A percentile compares a stretch with the other conserved stretches of the same genome.
phyloP scores from a whole-genome alignment of 2,113 vertebrate species.

The Salvelinus namaycush region DNA sequence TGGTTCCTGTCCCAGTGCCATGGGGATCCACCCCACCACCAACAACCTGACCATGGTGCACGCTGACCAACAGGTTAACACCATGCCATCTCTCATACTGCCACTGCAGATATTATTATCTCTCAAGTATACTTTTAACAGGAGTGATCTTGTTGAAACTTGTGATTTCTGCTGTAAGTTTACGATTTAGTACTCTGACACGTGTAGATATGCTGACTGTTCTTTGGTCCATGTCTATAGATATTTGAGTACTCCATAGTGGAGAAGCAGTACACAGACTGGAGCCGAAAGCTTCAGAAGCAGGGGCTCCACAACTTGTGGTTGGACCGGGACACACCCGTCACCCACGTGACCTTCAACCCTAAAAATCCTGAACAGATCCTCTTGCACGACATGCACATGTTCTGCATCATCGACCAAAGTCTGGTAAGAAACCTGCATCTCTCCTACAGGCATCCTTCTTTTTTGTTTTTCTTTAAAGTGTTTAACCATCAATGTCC shows the following conservation, averaged over 20 bases:
- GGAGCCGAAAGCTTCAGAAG: slow-evolving; percentile 85
- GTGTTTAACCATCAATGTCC: too few relatives aligned
- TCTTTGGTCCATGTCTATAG: slow-evolving; percentile 57
- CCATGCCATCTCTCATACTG: not conserved
- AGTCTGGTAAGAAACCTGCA: slow-evolving; percentile 78
- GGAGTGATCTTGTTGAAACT: too few relatives aligned
- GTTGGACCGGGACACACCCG: slow-evolving; percentile 84
- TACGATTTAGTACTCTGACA: not conserved
- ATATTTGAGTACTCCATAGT: slow-evolving; percentile 87
- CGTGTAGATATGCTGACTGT: not conserved
- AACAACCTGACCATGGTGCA: slow-evolving; percentile 83
- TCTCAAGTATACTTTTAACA: not conserved
- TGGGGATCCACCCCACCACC: slow-evolving; percentile 83
- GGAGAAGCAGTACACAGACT: slow-evolving; percentile 83
- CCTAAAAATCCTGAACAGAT: slow-evolving; percentile 79
- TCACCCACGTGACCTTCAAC: slow-evolving; percentile 86
- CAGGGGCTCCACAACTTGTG: slow-evolving; percentile 83
- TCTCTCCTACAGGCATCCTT: not conserved
- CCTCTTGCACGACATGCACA: slow-evolving; percentile 86
- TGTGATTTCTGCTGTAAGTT: not conserved
- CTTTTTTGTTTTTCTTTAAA: not conserved
- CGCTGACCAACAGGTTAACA: slow-evolving; percentile 88
- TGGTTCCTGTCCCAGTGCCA: slow-evolving; percentile 82
- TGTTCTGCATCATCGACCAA: slow-evolving; percentile 93
- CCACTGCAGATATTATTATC: too few relatives aligned